Evolutionary conservation across 2,113 vertebrate species (phyloP).

Genomic region (Rhizomys pruinosus): DNA sequence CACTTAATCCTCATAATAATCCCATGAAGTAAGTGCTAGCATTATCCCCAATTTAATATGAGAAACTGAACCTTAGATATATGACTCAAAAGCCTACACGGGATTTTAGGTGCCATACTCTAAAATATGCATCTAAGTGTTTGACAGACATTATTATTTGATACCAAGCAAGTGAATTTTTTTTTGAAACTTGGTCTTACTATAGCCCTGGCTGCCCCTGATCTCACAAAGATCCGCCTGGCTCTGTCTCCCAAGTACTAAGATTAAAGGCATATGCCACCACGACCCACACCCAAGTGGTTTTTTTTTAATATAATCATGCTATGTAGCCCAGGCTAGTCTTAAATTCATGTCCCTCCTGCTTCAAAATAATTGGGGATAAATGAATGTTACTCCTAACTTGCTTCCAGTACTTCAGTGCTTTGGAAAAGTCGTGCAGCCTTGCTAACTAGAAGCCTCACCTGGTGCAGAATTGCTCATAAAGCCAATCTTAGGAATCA

Average conservation of each 20-base stretch:
- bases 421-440: not conserved
- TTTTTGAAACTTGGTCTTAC: not conserved
- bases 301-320: not conserved
- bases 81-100: not conserved
- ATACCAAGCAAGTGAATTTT: not conserved
- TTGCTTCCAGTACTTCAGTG: not conserved
- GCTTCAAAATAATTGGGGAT: not conserved
- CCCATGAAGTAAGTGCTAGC: not conserved
- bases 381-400: slow-evolving; percentile 49
- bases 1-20: slow-evolving; percentile 41
- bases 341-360: not conserved
- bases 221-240: not conserved
- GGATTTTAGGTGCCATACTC: not conserved
- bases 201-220: not conserved
- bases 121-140: not conserved
- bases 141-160: slow-evolving; percentile 19
- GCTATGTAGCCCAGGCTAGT: not conserved
- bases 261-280: not conserved
- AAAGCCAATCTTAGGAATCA: not conserved
- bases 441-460: slow-evolving; percentile 11
- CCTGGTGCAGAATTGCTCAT: not conserved
- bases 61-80: not conserved
- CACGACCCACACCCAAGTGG: not conserved
- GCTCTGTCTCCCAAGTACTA: not conserved
- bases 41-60: not conserved